Evolutionary conservation across 2,113 vertebrate genomes (phyloP), one percentile per base, ranked within the genome.

Genomic region (Zosterops lateralis): DNA sequence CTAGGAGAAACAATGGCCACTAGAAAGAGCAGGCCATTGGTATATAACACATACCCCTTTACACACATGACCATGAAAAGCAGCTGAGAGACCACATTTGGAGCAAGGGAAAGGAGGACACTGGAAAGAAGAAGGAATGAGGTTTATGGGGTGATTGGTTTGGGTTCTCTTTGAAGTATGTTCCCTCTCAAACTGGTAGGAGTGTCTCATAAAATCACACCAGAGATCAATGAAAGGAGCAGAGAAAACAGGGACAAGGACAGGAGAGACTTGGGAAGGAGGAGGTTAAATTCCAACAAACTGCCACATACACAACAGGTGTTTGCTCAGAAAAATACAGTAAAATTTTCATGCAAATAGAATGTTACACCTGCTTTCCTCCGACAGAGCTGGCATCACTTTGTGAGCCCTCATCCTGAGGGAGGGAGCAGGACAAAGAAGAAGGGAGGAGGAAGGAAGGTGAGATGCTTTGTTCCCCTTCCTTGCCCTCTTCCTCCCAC

Each of bases 271-370:
- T 34, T 85, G 54, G 50, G 48, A 38, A 76, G 70, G 57, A 92
- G 53, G 74, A 86, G 47, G 50, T 94, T 97, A 97, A 89, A 92
- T 96, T 96, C 95, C 96, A 96, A 98, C 97, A 96, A 96, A 98
- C 97, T 92, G 97, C 97, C 97, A 98, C 97, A 97, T 97, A 98
- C 96, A 98, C 97, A 96, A 98, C 97, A 98, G 97, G 97, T 97
- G 97, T 97, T 98, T 98, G 97, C 93, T 98, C 97, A 97, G 97
- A 98, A 98, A 98, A 98, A 98, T 98, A 98, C 97, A 98, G 92
- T 97, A 97, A 98, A 98, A 97, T 98, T 82, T 0, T 98, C 98
- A 98, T 98, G 98, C 98, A 98, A 97, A 97, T 97, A 97, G 89
- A 97, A 97, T 65, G 24, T 95, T 97, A 97, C 95, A 86, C 97